These are phyloP conservation scores for Ptilorrhoa leucosticta DNA, from an alignment of 2,113 vertebrate species.

Conservation along the genomic window DNA sequence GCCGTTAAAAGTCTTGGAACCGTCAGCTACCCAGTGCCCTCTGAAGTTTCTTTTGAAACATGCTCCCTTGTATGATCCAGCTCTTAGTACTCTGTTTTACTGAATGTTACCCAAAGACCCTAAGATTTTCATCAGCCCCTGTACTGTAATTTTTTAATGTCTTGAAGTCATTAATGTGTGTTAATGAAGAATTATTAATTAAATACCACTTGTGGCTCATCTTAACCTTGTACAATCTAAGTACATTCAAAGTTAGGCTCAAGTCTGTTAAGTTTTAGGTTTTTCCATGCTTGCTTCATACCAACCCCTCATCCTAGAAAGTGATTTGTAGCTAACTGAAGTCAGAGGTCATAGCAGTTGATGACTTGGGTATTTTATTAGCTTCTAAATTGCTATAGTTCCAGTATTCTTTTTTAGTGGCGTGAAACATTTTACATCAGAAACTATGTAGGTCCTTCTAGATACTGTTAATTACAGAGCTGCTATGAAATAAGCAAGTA, in stretches of 20 bases:
- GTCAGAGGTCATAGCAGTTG: neutral
- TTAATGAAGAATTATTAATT: neutral
- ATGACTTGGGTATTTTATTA: neutral
- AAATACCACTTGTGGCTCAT: neutral
- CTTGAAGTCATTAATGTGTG: neutral
- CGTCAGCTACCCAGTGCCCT: neutral
- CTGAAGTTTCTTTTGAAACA: neutral
- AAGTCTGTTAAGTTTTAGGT: neutral
- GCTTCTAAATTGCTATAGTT: neutral
- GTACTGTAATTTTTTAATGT: neutral
- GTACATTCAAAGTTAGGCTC: neutral
- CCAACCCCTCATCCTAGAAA: neutral
- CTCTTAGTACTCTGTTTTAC: neutral
- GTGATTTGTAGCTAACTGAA: neutral
- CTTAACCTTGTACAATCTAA: neutral
- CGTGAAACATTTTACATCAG: neutral
- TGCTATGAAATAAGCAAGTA: neutral
- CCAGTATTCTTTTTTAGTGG: neutral
- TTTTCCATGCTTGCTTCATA: neutral
- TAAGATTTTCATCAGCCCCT: neutral
- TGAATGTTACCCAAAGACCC: neutral
- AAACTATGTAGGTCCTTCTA: neutral
- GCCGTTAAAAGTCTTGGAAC: neutral
- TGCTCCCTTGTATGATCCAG: neutral
- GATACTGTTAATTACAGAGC: neutral